These are phyloP conservation scores for Rhagonycha fulva DNA, from an alignment of 2,888 invertebrate genomes.

Conservation along the genomic window DNA sequence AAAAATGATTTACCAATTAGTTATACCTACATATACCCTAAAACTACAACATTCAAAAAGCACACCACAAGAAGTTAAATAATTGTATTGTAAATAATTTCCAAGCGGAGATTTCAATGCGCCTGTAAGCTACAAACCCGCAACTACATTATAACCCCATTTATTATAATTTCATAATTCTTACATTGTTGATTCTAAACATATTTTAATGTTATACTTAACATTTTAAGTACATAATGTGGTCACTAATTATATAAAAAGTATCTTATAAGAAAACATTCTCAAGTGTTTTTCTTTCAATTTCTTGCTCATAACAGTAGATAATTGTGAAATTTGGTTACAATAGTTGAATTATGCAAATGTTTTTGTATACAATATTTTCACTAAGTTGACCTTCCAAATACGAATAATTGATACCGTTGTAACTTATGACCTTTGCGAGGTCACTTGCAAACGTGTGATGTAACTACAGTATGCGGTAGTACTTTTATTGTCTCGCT, in stretches of 20 bases:
- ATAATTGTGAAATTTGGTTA: neutral
- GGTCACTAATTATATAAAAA: neutral
- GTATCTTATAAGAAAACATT: neutral
- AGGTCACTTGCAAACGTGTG: slow-evolving; percentile 12
- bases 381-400: neutral
- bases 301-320: neutral
- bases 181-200: neutral
- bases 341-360: neutral
- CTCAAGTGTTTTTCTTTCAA: neutral
- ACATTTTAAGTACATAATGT: neutral
- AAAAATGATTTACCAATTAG: neutral
- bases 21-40: neutral
- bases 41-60: neutral
- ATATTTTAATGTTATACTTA: neutral
- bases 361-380: neutral
- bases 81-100: neutral
- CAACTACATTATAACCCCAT: neutral
- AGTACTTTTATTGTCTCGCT: slow-evolving; percentile 21
- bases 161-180: neutral
- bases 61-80: neutral
- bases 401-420: neutral
- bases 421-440: slow-evolving; percentile 6
- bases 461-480: slow-evolving; percentile 15
- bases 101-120: neutral
- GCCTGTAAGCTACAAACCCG: neutral